phyloP scores from a whole-genome alignment of 1,140 invertebrate genomes.

The Bombus pascuorum region DNA sequence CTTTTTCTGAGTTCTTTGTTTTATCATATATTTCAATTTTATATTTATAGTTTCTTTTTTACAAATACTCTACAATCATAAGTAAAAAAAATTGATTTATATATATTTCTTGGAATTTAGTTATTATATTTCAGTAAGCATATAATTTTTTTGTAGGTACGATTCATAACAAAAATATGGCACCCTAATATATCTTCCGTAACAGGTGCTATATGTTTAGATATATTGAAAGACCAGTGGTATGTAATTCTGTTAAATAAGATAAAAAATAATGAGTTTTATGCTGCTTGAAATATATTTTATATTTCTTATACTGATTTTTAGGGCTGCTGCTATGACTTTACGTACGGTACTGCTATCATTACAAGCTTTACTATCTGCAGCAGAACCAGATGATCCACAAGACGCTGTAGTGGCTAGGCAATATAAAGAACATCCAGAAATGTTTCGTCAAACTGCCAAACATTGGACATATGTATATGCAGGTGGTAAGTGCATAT shows the following conservation, averaged over 20 bases:
- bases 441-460: slow-evolving; percentile 94
- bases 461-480: slow-evolving; percentile 97
- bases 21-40: slow-evolving; percentile 14
- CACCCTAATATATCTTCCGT: slow-evolving; percentile 99
- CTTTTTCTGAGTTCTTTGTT: slow-evolving; percentile 37
- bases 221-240: slow-evolving; percentile 99
- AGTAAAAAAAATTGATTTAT: not conserved
- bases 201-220: slow-evolving; percentile 99
- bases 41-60: not conserved
- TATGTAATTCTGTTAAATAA: slow-evolving; percentile 74
- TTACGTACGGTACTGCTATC: slow-evolving; percentile 97
- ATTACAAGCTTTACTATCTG: slow-evolving; percentile 94
- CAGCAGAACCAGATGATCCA: slow-evolving; percentile 98
- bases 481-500: slow-evolving; percentile 88
- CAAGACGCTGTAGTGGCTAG: slow-evolving; percentile 98
- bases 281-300: not conserved
- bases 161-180: slow-evolving; percentile 99
- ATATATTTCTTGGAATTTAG: not conserved
- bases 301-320: slow-evolving; percentile 24
- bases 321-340: slow-evolving; percentile 98
- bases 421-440: slow-evolving; percentile 95
- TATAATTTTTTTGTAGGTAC: slow-evolving; percentile 84
- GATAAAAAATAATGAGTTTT: not conserved
- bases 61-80: not conserved
- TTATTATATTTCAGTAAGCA: not conserved